Conservation (phyloP, 1,140 invertebrate species). For the Pomacea maculata region DNA sequence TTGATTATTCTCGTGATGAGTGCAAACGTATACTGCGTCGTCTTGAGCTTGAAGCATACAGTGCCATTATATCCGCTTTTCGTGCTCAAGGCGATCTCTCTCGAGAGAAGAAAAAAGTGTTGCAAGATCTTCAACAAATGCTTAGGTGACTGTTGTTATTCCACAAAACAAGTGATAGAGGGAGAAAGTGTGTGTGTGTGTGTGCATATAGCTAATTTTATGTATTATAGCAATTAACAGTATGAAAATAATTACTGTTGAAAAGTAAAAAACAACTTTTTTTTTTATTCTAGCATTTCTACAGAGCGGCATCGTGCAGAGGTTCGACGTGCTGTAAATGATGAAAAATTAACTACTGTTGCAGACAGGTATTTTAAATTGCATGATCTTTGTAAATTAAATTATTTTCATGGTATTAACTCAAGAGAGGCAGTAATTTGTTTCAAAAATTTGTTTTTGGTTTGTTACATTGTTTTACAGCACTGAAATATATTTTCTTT, state of each 20-base stretch:
- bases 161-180: too few species aligned
- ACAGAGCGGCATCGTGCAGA: conserved; percentile 90
- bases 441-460: background rate
- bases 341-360: conserved; percentile 87
- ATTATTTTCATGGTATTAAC: too few species aligned
- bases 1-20: conserved; percentile 84
- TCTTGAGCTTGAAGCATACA: conserved; percentile 91
- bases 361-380: conserved; percentile 79
- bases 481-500: background rate
- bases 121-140: conserved; percentile 81
- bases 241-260: background rate
- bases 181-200: background rate
- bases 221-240: background rate
- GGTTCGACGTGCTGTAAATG: conserved; percentile 87
- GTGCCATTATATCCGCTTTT: conserved; percentile 85
- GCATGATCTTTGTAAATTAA: too few species aligned
- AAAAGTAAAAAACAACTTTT: background rate
- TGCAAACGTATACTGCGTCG: conserved; percentile 84
- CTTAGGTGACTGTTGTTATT: conserved; percentile 66
- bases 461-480: background rate
- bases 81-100: conserved; percentile 89
- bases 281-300: conserved; percentile 75
- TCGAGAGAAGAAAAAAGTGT: conserved; percentile 82
- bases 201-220: background rate
- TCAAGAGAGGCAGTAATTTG: too few species aligned